Percentiles rank a stretch among this genome's conserved stretches.
These are phyloP conservation scores for Rhabdornis inornatus DNA, from an alignment of 2,113 vertebrate species.

Conservation along the genomic window DNA sequence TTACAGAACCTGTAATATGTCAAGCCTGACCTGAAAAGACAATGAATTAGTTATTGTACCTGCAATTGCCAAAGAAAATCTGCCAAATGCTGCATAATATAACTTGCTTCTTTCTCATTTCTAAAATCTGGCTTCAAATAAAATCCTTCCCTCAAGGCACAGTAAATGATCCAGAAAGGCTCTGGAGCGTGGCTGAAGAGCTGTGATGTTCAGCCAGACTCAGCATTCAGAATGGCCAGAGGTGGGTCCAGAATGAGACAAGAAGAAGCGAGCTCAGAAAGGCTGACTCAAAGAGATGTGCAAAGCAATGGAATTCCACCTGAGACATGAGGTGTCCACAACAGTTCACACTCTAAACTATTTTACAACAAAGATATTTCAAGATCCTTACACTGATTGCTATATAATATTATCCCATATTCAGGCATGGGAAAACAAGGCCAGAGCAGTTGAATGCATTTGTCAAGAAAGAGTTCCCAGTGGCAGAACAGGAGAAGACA, in stretches of 20 bases:
- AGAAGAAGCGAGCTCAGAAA: not conserved
- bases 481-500: not conserved
- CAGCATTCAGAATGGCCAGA: not conserved
- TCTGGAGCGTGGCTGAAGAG: not conserved
- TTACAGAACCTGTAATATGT: not conserved
- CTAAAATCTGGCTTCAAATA: not conserved
- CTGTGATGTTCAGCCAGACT: not conserved
- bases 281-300: fast-evolving
- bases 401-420: not conserved
- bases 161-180: not conserved
- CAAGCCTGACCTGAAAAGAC: not conserved
- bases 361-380: not conserved
- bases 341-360: not conserved
- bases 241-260: not conserved
- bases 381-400: not conserved
- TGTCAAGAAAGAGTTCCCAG: not conserved
- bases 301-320: not conserved
- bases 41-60: not conserved
- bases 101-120: not conserved
- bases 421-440: not conserved
- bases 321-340: not conserved
- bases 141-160: not conserved
- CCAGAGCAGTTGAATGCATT: not conserved
- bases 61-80: not conserved
- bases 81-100: not conserved